A percentile compares a stretch with the other conserved stretches of the same genome.
Evolutionary conservation across 2,113 vertebrate genomes (phyloP).

Genomic region (Myotis yumanensis): DNA sequence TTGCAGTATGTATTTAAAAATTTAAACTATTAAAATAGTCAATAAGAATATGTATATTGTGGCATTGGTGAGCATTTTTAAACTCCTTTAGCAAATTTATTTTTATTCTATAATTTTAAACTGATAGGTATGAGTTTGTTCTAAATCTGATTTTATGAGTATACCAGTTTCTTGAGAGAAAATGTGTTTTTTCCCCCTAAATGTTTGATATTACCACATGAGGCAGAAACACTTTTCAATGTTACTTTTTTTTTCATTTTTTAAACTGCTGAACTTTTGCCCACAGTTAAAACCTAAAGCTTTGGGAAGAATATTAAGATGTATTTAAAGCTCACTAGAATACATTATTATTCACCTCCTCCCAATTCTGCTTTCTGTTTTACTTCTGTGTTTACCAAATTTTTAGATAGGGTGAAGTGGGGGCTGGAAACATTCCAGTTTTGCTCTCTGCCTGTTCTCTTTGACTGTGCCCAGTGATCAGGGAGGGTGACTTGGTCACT

Average conservation of each 20-base stretch:
- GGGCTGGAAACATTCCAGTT: neutral
- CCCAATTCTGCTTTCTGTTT: neutral
- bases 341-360: neutral
- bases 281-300: neutral
- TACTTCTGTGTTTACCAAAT: neutral
- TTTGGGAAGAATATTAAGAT: neutral
- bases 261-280: neutral
- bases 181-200: neutral
- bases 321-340: neutral
- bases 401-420: neutral
- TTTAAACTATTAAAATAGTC: neutral
- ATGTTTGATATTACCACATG: neutral
- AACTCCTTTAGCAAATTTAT: conserved; percentile 5
- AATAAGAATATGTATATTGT: neutral
- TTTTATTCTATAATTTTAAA: conserved; percentile 44
- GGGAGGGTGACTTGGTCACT: neutral
- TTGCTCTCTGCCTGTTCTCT: too few species aligned
- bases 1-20: conserved; percentile 8
- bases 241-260: neutral
- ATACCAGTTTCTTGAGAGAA: neutral
- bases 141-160: conserved; percentile 41
- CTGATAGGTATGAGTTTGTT: conserved; percentile 24
- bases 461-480: neutral
- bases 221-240: neutral
- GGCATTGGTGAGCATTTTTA: neutral